These are phyloP conservation scores for Drosophila cardini DNA, from an alignment of 1,140 invertebrate genomes.

Conservation along the genomic window DNA sequence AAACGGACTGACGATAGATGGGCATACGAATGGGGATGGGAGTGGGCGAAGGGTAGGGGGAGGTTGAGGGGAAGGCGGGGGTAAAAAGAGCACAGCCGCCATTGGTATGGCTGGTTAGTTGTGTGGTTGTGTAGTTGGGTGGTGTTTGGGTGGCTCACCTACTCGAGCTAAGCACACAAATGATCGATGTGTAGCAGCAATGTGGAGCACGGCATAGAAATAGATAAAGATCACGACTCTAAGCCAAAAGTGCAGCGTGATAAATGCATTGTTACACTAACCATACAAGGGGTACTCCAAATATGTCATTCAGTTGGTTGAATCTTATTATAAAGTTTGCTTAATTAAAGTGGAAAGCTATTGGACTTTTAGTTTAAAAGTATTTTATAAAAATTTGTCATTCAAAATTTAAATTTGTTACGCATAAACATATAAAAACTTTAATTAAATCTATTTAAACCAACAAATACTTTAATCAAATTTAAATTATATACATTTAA, in stretches of 20 bases:
- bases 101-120: constrained; percentile 7
- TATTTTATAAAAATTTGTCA: no score
- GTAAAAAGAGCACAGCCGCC: constrained; percentile 1
- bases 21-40: not conserved
- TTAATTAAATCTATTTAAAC: no score
- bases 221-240: constrained; percentile 54
- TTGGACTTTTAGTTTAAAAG: no score
- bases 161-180: constrained; percentile 37
- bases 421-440: no score
- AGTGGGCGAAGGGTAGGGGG: no score
- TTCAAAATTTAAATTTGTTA: no score
- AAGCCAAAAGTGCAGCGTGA: constrained; percentile 29
- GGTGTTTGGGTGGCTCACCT: constrained; percentile 10
- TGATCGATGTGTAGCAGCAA: constrained; percentile 54
- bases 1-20: constrained; percentile 20
- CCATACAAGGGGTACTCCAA: not conserved
- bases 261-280: constrained; percentile 6
- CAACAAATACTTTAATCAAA: no score
- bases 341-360: no score
- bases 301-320: not conserved
- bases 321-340: no score
- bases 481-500: no score
- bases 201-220: constrained; percentile 56
- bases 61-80: no score
- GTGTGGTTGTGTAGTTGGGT: constrained; percentile 19